phyloP scores from a whole-genome alignment of 1,140 invertebrate species.

The Aphaenogaster rudis region DNA sequence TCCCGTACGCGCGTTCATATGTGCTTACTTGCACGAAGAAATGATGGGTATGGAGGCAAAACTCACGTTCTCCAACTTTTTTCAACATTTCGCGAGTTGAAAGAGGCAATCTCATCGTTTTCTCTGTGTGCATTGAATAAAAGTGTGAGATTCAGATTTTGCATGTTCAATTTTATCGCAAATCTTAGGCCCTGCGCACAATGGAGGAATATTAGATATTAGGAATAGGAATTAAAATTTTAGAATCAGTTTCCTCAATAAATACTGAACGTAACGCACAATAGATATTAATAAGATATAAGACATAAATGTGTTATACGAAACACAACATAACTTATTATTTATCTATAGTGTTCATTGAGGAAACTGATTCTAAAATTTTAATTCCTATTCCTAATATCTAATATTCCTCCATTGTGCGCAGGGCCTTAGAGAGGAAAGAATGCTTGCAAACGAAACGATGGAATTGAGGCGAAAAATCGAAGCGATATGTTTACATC shows the following conservation, averaged over 20 bases:
- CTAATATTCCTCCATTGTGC: too few species aligned
- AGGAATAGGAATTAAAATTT: too few species aligned
- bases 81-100: conserved; percentile 21
- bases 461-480: background rate
- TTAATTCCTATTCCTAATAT: too few species aligned
- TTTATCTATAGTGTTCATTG: too few species aligned
- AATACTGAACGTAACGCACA: too few species aligned
- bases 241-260: too few species aligned
- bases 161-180: background rate
- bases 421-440: background rate
- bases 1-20: background rate
- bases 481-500: background rate
- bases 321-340: too few species aligned
- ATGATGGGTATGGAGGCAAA: background rate
- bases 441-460: background rate
- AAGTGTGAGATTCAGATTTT: background rate
- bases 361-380: too few species aligned
- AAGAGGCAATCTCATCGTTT: conserved; percentile 21
- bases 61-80: conserved; percentile 6
- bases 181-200: background rate
- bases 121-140: background rate
- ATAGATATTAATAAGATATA: too few species aligned
- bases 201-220: too few species aligned
- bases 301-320: too few species aligned
- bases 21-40: background rate